phyloP scores from a whole-genome alignment of 2,797 vertebrate species.

The Typhlichthys eigenmanni region DNA sequence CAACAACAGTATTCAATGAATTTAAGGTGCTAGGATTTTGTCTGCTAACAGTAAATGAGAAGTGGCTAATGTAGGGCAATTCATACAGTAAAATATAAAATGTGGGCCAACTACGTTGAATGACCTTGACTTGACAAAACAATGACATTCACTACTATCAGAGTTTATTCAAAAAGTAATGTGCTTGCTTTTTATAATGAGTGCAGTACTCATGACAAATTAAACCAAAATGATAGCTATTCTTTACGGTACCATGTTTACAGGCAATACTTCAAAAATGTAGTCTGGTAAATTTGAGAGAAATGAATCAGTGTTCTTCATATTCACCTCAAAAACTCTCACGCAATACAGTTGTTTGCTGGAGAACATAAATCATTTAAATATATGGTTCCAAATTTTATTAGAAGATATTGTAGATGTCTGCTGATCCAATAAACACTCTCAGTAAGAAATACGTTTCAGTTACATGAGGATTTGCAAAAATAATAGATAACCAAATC shows the following conservation, averaged over 20 bases:
- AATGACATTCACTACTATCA: constrained; percentile 4
- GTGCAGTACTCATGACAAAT: not conserved
- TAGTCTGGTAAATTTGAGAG: not conserved
- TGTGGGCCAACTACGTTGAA: not conserved
- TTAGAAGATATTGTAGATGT: not conserved
- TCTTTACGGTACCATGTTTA: constrained; percentile 22
- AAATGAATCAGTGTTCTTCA: constrained; percentile 1
- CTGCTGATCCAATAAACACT: not conserved
- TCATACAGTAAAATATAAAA: not conserved
- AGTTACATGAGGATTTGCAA: not conserved
- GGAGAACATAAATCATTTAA: not conserved
- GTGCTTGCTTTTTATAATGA: not conserved
- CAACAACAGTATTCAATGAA: not conserved
- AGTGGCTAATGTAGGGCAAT: not conserved
- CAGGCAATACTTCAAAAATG: constrained; percentile 10
- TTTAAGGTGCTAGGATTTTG: too few species aligned
- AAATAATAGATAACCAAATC: too few species aligned
- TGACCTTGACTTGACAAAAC: constrained; percentile 3
- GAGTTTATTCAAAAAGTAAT: not conserved
- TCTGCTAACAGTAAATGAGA: not conserved
- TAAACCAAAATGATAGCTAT: constrained; percentile 8
- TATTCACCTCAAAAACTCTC: constrained; percentile 1
- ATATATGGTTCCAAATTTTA: not conserved
- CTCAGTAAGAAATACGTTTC: not conserved
- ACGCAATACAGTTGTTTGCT: not conserved